A percentile compares a stretch with the other conserved stretches of the same genome.
Conservation (phyloP, 2,113 vertebrate species). For the Ifrita kowaldi region DNA sequence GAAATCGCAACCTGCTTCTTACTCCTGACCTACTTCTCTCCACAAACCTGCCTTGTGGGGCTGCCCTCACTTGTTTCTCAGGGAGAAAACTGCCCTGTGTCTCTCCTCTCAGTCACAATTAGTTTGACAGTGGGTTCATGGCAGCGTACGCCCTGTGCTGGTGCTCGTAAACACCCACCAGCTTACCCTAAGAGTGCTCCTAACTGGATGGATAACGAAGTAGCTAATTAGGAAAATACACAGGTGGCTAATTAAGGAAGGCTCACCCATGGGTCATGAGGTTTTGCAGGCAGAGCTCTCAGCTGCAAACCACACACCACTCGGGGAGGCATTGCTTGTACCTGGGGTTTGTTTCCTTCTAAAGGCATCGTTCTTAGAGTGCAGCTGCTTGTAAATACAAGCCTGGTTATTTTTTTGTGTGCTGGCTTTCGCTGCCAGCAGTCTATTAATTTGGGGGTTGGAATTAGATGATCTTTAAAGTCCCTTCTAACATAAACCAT, state of each 20-base stretch:
- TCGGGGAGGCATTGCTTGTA: not conserved
- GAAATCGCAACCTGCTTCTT: not conserved
- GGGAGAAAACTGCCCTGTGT: not conserved
- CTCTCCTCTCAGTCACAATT: not conserved
- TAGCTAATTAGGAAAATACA: not conserved
- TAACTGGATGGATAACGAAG: not conserved
- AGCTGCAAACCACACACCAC: not conserved
- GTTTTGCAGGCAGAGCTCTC: not conserved
- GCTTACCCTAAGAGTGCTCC: not conserved
- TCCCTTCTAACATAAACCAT: not conserved
- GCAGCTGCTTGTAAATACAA: not conserved
- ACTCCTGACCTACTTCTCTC: constrained; percentile 52
- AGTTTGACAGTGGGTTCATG: accelerated
- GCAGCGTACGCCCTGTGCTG: not conserved
- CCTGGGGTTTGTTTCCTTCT: not conserved
- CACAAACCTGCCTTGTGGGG: not conserved
- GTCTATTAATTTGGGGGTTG: not conserved
- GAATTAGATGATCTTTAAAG: not conserved
- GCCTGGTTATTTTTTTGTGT: not conserved
- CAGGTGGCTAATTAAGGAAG: not conserved
- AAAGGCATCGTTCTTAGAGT: not conserved
- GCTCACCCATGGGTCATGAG: not conserved
- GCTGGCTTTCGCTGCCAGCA: not conserved
- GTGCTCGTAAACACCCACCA: not conserved
- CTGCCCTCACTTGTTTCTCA: not conserved